These are phyloP conservation scores for Halocaridina rubra DNA, from an alignment of 2,888 invertebrate genomes.

Conservation along the genomic window DNA sequence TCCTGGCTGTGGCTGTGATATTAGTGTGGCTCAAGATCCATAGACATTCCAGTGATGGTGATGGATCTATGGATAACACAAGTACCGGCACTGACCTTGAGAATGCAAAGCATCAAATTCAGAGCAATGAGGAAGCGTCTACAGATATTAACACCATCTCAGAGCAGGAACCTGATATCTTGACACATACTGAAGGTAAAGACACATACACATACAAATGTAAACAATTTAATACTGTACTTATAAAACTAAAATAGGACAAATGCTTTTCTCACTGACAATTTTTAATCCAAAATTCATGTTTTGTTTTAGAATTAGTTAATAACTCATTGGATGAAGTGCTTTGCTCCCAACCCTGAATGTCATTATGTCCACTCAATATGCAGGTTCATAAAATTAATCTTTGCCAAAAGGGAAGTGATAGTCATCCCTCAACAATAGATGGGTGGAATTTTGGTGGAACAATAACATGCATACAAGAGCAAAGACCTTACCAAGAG, in stretches of 20 bases:
- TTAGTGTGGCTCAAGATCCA: neutral
- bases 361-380: too few species aligned
- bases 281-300: neutral
- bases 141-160: neutral
- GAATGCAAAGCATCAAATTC: neutral
- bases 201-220: too few species aligned
- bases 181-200: neutral
- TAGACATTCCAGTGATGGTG: neutral
- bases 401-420: too few species aligned
- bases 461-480: too few species aligned
- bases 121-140: neutral
- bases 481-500: too few species aligned
- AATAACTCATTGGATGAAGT: neutral
- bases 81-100: neutral
- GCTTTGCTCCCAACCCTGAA: too few species aligned
- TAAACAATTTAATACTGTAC: too few species aligned
- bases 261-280: too few species aligned
- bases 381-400: too few species aligned
- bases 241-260: too few species aligned
- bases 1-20: neutral
- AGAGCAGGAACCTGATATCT: neutral
- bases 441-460: too few species aligned
- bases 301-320: neutral
- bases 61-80: neutral
- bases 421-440: too few species aligned